Conservation (phyloP, 2,113 vertebrate species). For the Austrofundulus limnaeus region DNA sequence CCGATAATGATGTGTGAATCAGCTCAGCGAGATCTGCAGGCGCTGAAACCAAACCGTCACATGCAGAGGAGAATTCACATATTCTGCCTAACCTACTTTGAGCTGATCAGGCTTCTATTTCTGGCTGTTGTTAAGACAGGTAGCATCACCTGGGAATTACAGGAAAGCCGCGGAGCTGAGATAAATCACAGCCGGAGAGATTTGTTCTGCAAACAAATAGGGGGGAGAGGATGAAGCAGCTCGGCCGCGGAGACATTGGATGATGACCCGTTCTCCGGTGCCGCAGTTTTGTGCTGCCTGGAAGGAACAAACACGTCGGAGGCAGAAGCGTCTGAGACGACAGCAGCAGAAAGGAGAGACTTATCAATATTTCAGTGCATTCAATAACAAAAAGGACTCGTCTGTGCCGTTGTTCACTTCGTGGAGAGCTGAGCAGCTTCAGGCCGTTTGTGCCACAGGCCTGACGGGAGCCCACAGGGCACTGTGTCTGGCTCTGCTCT, state of each 20-base stretch:
- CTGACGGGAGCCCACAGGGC: background rate
- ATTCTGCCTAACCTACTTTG: conserved; percentile 27
- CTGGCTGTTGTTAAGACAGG: conserved; percentile 44
- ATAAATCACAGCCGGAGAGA: conserved; percentile 45
- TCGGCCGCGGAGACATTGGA: background rate
- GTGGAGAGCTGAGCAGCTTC: no score
- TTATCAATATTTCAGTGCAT: conserved; percentile 53
- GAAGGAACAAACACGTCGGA: conserved; percentile 23
- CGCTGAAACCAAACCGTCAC: conserved; percentile 14
- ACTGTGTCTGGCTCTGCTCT: background rate
- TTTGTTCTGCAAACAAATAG: conserved; percentile 27
- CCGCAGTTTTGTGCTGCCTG: conserved; percentile 20
- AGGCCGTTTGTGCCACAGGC: background rate
- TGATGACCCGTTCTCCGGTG: conserved; percentile 15
- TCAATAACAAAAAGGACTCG: conserved; percentile 23
- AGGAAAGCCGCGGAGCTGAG: conserved; percentile 24
- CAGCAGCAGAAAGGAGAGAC: background rate
- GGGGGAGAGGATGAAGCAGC: conserved; percentile 5
- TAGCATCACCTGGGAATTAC: conserved; percentile 54
- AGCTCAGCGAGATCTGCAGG: background rate
- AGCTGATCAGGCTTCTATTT: conserved; percentile 51
- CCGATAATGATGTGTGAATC: background rate
- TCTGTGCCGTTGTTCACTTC: conserved; percentile 29
- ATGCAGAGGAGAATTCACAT: conserved; percentile 1
- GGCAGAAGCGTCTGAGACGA: conserved; percentile 22